Percentiles rank a stretch among this genome's conserved stretches.
phyloP scores from a whole-genome alignment of 2,113 vertebrate species.

The Gymnocephalus cernua region DNA sequence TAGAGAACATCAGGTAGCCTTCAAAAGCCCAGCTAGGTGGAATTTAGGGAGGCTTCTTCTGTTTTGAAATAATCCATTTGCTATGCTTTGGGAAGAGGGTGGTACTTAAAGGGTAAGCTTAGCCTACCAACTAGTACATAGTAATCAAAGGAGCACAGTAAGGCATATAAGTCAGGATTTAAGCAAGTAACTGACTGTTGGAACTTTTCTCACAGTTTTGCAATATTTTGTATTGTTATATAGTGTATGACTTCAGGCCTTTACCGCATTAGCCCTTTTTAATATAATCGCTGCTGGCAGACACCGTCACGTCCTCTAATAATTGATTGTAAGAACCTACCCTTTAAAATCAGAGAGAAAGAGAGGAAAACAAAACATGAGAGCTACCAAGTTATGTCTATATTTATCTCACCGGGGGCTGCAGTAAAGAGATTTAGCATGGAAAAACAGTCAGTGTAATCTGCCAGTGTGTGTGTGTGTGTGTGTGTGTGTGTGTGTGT shows the following conservation, averaged over 20 bases:
- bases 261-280: conserved; percentile 1
- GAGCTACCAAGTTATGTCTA: conserved; percentile 62
- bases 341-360: conserved; percentile 47
- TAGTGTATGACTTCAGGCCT: conserved; percentile 12
- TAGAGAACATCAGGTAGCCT: conserved; percentile 1
- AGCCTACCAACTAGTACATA: background rate
- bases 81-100: background rate
- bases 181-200: conserved; percentile 12
- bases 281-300: conserved; percentile 22
- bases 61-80: conserved; percentile 3
- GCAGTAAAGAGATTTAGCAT: conserved; percentile 63
- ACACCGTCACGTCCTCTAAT: conserved; percentile 33
- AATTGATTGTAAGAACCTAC: conserved; percentile 27
- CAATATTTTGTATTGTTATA: conserved; percentile 29
- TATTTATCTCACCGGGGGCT: conserved; percentile 73
- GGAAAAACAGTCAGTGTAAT: conserved; percentile 56
- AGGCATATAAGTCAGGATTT: conserved; percentile 26
- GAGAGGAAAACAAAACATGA: conserved; percentile 25
- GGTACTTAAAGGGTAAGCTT: conserved; percentile 1
- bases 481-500: background rate
- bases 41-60: conserved; percentile 22
- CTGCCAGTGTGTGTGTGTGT: conserved; percentile 12
- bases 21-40: conserved; percentile 6
- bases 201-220: conserved; percentile 26
- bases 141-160: conserved; percentile 20